Conservation (phyloP, 1,140 invertebrate genomes). For the Hyles euphorbiae region DNA sequence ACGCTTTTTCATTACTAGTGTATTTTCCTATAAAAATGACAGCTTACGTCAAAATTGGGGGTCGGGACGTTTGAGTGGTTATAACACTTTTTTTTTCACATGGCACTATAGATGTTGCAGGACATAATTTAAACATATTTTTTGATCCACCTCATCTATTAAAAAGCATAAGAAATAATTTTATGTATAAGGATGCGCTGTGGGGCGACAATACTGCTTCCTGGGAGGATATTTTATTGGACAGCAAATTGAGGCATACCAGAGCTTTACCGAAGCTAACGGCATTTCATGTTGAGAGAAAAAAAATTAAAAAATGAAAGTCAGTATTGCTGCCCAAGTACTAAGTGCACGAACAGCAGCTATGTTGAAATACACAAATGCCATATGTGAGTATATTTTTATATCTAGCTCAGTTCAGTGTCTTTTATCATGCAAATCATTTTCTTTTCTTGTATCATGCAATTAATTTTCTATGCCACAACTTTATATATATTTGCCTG, state of each 20-base stretch:
- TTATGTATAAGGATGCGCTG: constrained; percentile 13
- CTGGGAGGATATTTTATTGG: constrained; percentile 16
- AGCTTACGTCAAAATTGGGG: no score
- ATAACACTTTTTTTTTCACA: constrained; percentile 14
- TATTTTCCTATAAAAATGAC: no score
- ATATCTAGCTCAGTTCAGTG: background rate
- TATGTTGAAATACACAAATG: constrained; percentile 17
- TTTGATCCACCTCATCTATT: constrained; percentile 20
- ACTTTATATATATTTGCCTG: no score
- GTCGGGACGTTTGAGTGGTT: no score
- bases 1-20: no score
- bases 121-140: constrained; percentile 16
- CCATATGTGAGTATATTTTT: constrained; percentile 3
- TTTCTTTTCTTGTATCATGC: no score
- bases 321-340: constrained; percentile 14
- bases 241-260: constrained; percentile 18
- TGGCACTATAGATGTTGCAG: constrained; percentile 14
- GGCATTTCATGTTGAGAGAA: constrained; percentile 11
- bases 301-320: constrained; percentile 23
- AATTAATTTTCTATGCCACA: no score
- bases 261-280: constrained; percentile 19
- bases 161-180: constrained; percentile 17
- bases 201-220: constrained; percentile 12
- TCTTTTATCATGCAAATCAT: no score
- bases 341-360: constrained; percentile 14